phyloP scores from a whole-genome alignment of 2,113 vertebrate genomes.

The Gasterosteus nipponicus region DNA sequence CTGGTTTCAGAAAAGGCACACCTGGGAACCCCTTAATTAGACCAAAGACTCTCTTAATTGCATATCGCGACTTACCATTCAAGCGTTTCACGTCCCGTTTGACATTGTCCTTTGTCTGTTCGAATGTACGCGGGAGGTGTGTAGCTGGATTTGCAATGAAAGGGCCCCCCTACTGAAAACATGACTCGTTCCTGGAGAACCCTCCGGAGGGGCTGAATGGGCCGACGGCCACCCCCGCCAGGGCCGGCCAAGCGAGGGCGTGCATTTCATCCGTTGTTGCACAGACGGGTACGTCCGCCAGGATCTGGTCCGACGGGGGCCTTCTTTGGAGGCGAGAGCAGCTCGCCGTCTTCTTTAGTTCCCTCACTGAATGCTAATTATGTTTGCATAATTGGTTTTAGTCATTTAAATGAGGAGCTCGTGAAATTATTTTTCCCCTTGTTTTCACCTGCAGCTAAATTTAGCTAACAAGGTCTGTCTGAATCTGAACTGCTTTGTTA shows the following conservation, averaged over 20 bases:
- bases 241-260: not conserved
- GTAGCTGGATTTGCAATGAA: not conserved
- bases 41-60: not conserved
- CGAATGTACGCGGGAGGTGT: constrained; percentile 16
- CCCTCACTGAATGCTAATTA: constrained; percentile 69
- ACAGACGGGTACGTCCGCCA: not conserved
- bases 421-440: constrained; percentile 49
- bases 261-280: constrained; percentile 25
- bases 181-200: not conserved
- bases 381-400: constrained; percentile 68
- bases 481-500: constrained; percentile 65
- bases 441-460: constrained; percentile 71
- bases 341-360: constrained; percentile 28
- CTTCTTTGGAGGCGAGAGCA: constrained; percentile 41
- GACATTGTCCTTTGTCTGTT: not conserved
- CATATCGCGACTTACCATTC: not conserved
- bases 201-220: constrained; percentile 10
- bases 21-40: not conserved
- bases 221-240: not conserved
- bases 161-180: constrained; percentile 1
- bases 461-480: constrained; percentile 60
- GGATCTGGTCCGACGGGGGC: constrained; percentile 27
- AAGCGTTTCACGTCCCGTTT: constrained; percentile 7
- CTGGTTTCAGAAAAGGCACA: not conserved
- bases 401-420: constrained; percentile 61